Evolutionary conservation across 2,797 vertebrate genomes (phyloP).

Genomic region (Oryzias sinensis): DNA sequence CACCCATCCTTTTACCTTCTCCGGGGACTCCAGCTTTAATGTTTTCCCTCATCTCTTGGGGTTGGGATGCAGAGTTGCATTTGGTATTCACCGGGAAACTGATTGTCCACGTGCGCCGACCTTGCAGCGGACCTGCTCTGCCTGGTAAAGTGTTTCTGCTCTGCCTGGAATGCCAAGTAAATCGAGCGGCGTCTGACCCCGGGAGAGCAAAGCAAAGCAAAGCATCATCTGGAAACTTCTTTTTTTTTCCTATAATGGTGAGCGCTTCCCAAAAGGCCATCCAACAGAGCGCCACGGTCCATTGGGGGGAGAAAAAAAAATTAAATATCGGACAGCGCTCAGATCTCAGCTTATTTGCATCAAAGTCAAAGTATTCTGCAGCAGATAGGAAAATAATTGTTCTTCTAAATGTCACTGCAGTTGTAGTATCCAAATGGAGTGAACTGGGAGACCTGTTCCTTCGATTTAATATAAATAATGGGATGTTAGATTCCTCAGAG

Average conservation of each 20-base stretch:
- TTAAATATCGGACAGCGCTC: constrained; percentile 26
- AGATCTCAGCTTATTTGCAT: constrained; percentile 52
- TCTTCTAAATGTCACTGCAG: constrained; percentile 58
- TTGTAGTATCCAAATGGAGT: constrained; percentile 44
- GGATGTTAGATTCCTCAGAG: constrained; percentile 35
- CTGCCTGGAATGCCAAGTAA: constrained; percentile 59
- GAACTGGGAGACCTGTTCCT: constrained; percentile 45
- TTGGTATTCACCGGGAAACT: constrained; percentile 70
- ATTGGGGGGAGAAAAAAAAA: constrained; percentile 24
- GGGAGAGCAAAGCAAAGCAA: constrained; percentile 31
- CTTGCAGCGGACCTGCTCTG: constrained; percentile 55
- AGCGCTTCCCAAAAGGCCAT: not conserved
- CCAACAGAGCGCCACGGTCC: constrained; percentile 23
- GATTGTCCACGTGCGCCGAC: constrained; percentile 53
- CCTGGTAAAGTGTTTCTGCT: constrained; percentile 41
- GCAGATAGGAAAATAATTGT: constrained; percentile 60
- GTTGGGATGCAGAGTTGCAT: constrained; percentile 34
- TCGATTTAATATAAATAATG: constrained; percentile 46
- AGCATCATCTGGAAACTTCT: constrained; percentile 28
- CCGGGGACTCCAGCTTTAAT: constrained; percentile 56
- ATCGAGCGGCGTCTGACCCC: constrained; percentile 37
- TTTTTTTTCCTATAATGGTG: not conserved
- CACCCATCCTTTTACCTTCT: constrained; percentile 34
- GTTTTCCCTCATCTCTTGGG: constrained; percentile 58
- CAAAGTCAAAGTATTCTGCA: constrained; percentile 17